Conservation (phyloP, 1,140 invertebrate genomes). For the Ceratitis capitata region DNA sequence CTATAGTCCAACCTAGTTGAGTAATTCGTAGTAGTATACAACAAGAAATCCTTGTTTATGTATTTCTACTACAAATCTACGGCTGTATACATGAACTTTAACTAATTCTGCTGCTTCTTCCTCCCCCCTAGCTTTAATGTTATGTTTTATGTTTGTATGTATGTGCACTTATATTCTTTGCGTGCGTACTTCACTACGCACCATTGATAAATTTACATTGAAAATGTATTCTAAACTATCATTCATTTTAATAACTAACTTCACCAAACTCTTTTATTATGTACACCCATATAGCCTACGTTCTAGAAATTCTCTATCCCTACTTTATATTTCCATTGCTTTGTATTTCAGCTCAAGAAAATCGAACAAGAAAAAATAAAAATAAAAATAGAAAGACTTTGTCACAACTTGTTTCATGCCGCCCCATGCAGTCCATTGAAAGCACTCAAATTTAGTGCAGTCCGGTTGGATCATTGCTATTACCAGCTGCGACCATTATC, state of each 20-base stretch:
- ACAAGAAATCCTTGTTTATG: neutral
- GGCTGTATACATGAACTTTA: neutral
- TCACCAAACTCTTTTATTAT: neutral
- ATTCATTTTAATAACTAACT: neutral
- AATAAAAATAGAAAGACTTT: too few species aligned
- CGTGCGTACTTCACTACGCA: neutral
- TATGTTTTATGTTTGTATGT: neutral
- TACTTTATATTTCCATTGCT: neutral
- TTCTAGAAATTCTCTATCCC: neutral
- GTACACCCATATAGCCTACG: neutral
- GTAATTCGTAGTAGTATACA: neutral
- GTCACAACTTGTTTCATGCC: too few species aligned
- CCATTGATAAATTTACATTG: neutral
- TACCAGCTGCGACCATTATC: neutral
- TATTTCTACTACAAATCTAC: neutral
- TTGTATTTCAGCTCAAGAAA: neutral
- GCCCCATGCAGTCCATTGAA: neutral
- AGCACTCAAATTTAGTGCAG: neutral
- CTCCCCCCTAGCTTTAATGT: neutral
- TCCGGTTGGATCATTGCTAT: neutral
- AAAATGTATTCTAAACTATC: neutral
- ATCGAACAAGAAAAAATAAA: neutral
- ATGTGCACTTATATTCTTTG: neutral
- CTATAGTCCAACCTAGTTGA: slow-evolving; percentile 23
- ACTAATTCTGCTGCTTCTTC: neutral